These are phyloP conservation scores for Pomatorhinus ruficollis DNA, from an alignment of 2,113 vertebrate genomes.

Conservation along the genomic window DNA sequence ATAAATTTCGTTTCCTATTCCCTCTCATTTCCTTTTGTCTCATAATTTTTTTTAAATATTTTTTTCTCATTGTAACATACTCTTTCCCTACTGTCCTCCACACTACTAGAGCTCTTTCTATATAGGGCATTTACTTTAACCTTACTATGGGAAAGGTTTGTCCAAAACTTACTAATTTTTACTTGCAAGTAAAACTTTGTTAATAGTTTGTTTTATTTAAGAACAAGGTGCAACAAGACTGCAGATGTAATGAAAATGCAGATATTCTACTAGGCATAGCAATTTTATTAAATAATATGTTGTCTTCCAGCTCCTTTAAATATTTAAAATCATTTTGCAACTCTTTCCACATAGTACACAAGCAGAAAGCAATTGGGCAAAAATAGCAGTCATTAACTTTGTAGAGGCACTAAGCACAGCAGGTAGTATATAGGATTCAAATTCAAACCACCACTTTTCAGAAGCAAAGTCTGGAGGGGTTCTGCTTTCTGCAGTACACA, in stretches of 20 bases:
- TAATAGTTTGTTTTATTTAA: background rate
- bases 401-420: constrained; percentile 30
- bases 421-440: constrained; percentile 38
- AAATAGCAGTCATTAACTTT: constrained; percentile 64
- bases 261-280: background rate
- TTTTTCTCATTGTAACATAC: background rate
- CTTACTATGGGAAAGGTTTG: background rate
- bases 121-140: background rate
- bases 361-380: constrained; percentile 48
- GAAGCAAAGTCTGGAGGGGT: background rate
- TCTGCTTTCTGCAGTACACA: constrained; percentile 1
- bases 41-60: background rate
- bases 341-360: constrained; percentile 2
- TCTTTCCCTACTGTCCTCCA: background rate
- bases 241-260: background rate
- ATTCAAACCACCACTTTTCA: constrained; percentile 35
- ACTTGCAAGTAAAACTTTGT: background rate
- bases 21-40: background rate
- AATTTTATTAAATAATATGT: constrained; percentile 8
- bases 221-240: background rate
- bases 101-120: background rate
- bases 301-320: constrained; percentile 28
- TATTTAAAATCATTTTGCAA: constrained; percentile 47
- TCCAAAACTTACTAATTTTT: background rate
- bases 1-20: background rate